Evolutionary conservation across 2,797 vertebrate genomes (phyloP), one percentile per base, ranked within the genome.

Genomic region (Tachyglossus aculeatus): DNA sequence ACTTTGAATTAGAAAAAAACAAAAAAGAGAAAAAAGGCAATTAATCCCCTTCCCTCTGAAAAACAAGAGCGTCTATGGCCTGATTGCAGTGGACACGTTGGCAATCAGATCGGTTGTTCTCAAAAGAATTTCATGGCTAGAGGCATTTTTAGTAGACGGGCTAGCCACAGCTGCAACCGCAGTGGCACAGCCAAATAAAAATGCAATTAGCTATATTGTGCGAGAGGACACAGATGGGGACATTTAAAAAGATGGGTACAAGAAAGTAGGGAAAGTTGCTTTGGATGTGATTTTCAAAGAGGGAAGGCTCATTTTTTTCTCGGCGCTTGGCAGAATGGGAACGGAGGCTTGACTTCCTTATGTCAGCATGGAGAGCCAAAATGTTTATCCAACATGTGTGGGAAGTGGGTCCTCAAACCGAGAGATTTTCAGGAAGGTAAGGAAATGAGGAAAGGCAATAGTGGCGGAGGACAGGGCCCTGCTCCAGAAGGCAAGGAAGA

Each of bases 121-220:
- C 2, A 32, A 10, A 36, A 45, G 43, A 45, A 36, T 37, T 34
- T 18, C 24, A 39, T 4, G 27, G n/a, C 24, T 25, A 18, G 39
- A 39, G 39, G 6, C 9, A 10, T 56, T 71, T 81, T 76, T 78
- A 67, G 61, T 61, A 87, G 61, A 21, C 9, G 53, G 33, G 22
- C 52, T 12, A 54, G 67, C 65, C 38, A 60, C 60, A 79, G 41
- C 56, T 58, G 29, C 45, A 65, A 68, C 66, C 67, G 72, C 3
- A 59, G 11, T 7, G 27, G 18, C 24, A 2, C 34, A 71, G 70
- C 50, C 61, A 81, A 79, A 73, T 33, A 75, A 67, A 77, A 74
- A 57, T 40, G 67, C 82, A 80, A 77, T 81, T 74, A 69, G 55
- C 47, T 61, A 67, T 53, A 70, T 47, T 81, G 56, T 69, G 43